Evolutionary conservation across 2,113 vertebrate genomes (phyloP), one percentile per base, ranked within the genome.

Genomic region (Heptranchias perlo): DNA sequence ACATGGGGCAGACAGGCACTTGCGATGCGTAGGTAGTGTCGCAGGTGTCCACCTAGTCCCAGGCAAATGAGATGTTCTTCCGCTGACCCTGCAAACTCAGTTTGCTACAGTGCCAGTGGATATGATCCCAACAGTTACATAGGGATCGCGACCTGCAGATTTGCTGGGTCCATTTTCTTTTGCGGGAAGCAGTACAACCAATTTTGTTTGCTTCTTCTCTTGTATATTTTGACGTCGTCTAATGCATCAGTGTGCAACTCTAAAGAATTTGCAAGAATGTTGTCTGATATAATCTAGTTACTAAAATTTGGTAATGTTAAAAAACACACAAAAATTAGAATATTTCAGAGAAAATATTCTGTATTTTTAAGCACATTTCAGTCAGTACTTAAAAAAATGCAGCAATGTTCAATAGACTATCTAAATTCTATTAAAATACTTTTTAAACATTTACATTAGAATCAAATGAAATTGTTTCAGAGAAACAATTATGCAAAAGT

Each of bases 311-410:
- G 5, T 7, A 52, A 73, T 31, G 23, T 31, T 52, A 49, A 67
- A 44, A 65, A 49, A 67, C 58, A 58, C 58, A 58, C 58, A 91
- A 52, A 47, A 47, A 44, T 10, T 21, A 65, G 62, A 31, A 11
- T 47, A 28, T 49, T 94, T 94, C 64, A 94, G 39, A 64, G 58
- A 94, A 94, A 69, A 94, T 94, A 94, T 67, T 44, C 39, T 67
- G 44, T 94, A 94, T 69, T 94, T 89, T 94, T 49, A 47, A 94
- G 64, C 44, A 67, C 39, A 92, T 89, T 89, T 89, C 84, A 91
- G 31, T 64, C 14, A 94, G 39, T 67, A 47, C 39, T 67, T 14
- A 92, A 62, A 35, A 35, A 25, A 28, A 14, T 67, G 0, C 39
- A 94, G 21, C 25, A 67, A 49, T 94, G 39, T 93, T 49, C 39